Evolutionary conservation across 1,140 invertebrate genomes (phyloP).

Genomic region (Myzus persicae): DNA sequence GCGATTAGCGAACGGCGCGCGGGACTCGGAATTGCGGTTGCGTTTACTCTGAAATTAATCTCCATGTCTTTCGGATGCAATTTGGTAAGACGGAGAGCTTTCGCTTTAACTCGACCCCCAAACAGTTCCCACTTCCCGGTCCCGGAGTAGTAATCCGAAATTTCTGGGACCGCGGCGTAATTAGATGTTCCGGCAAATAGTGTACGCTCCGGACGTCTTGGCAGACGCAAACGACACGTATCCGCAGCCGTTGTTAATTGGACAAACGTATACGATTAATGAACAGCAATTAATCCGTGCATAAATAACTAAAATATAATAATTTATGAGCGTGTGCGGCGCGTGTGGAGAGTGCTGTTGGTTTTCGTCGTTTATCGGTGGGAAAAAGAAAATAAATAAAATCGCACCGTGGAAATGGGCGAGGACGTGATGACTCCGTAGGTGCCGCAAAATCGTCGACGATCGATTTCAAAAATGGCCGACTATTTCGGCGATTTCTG

Average conservation of each 20-base stretch:
- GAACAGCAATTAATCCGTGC: not conserved
- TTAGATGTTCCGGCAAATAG: constrained; percentile 28
- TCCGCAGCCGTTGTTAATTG: not conserved
- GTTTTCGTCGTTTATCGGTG: not conserved
- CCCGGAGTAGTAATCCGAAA: not conserved
- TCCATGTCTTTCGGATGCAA: constrained; percentile 27
- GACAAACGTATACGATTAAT: not conserved
- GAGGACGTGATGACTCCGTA: too few relatives aligned
- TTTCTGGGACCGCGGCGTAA: not conserved
- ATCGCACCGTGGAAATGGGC: too few relatives aligned
- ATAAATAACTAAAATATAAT: constrained; percentile 6
- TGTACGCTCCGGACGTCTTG: not conserved
- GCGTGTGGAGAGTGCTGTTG: not conserved
- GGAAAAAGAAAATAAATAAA: too few relatives aligned
- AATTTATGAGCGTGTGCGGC: not conserved
- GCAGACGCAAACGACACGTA: constrained; percentile 3
- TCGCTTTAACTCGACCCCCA: not conserved
- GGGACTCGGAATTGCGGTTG: not conserved
- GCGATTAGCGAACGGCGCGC: not conserved
- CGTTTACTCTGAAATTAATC: constrained; percentile 43
- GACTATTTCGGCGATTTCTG: not conserved
- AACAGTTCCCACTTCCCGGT: not conserved
- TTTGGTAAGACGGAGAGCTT: constrained; percentile 13
- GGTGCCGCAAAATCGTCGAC: too few relatives aligned
- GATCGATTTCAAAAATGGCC: not conserved